Evolutionary conservation across 2,113 vertebrate genomes (phyloP).

Genomic region (Poeciliopsis prolifica): DNA sequence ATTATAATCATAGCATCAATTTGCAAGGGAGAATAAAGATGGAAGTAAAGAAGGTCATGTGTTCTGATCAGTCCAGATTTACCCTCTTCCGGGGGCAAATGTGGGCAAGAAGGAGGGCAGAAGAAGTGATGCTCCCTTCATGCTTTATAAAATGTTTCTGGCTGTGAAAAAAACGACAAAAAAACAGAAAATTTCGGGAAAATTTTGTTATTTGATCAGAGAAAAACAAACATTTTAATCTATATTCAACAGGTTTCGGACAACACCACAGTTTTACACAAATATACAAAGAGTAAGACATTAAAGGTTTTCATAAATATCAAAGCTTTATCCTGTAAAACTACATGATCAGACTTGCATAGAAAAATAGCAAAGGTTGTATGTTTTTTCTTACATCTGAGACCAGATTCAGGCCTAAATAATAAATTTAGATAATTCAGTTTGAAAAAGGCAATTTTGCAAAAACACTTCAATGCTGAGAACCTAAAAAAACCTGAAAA

Average conservation of each 20-base stretch:
- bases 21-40: too few species aligned
- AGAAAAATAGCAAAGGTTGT: conserved; percentile 78
- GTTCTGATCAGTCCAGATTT: too few species aligned
- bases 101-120: too few species aligned
- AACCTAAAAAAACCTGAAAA: background rate
- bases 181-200: conserved; percentile 20
- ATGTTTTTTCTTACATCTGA: conserved; percentile 13
- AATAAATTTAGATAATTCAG: background rate
- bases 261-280: conserved; percentile 83
- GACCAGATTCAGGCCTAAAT: background rate
- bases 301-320: conserved; percentile 89
- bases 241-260: conserved; percentile 51
- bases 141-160: background rate
- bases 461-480: conserved; percentile 10
- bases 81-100: too few species aligned
- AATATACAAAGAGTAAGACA: conserved; percentile 88
- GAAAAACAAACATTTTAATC: conserved; percentile 35
- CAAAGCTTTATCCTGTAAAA: conserved; percentile 86
- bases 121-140: too few species aligned
- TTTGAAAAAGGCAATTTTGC: conserved; percentile 1
- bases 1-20: too few species aligned
- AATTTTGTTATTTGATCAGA: conserved; percentile 51
- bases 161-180: background rate
- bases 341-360: conserved; percentile 86
- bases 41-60: too few species aligned